phyloP scores from a whole-genome alignment of 2,888 invertebrate species.

The Drosophila mimica region DNA sequence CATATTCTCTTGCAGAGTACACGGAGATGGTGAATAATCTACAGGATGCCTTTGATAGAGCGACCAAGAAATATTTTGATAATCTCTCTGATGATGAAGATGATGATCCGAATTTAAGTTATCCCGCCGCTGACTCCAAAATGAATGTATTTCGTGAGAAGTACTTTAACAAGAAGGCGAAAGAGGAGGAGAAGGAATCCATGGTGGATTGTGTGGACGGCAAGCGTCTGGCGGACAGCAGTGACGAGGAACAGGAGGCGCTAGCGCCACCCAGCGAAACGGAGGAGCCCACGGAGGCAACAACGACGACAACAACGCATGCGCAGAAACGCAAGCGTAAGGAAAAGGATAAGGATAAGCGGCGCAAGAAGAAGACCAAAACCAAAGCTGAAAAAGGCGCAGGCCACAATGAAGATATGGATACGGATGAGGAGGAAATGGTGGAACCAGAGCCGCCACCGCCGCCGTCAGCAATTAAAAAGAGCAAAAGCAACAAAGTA shows the following conservation, averaged over 20 bases:
- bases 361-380: slow-evolving; percentile 83
- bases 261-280: slow-evolving; percentile 30
- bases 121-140: slow-evolving; percentile 85
- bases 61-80: slow-evolving; percentile 93
- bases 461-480: slow-evolving; percentile 43
- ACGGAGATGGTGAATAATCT: slow-evolving; percentile 87
- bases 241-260: slow-evolving; percentile 45
- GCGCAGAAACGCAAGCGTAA: slow-evolving; percentile 83
- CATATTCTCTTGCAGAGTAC: slow-evolving; percentile 50
- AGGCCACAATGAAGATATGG: slow-evolving; percentile 51
- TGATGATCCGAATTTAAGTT: slow-evolving; percentile 90
- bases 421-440: slow-evolving; percentile 70
- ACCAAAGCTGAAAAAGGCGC: slow-evolving; percentile 56
- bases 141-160: slow-evolving; percentile 85
- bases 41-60: slow-evolving; percentile 91
- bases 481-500: slow-evolving; percentile 56
- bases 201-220: slow-evolving; percentile 25
- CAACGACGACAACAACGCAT: slow-evolving; percentile 17
- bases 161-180: slow-evolving; percentile 84
- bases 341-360: slow-evolving; percentile 82
- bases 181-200: slow-evolving; percentile 65
- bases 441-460: slow-evolving; percentile 52
- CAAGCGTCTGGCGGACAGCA: slow-evolving; percentile 41
- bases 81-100: slow-evolving; percentile 93
- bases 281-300: slow-evolving; percentile 19